These are phyloP conservation scores for Alligator mississippiensis DNA, from an alignment of 2,113 vertebrate species.

Conservation along the genomic window DNA sequence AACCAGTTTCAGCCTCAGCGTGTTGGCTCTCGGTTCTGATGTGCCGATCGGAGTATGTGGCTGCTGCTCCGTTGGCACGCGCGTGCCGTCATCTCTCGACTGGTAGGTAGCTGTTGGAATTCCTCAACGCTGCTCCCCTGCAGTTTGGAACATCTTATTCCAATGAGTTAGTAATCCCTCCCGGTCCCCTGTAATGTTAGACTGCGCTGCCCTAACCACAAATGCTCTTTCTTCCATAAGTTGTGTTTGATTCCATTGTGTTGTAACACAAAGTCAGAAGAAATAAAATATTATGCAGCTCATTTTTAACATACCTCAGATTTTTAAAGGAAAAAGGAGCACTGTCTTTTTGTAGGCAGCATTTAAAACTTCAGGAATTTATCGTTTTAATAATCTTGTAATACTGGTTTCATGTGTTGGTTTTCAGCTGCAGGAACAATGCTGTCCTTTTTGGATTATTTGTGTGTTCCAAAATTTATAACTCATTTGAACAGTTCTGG, in stretches of 20 bases:
- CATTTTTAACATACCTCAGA: constrained; percentile 67
- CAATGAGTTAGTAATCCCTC: constrained; percentile 67
- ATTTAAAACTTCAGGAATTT: constrained; percentile 25
- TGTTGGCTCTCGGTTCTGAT: too few species aligned
- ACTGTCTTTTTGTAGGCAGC: constrained; percentile 49
- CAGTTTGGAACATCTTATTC: constrained; percentile 61
- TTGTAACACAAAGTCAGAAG: constrained; percentile 64
- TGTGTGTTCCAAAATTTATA: background rate
- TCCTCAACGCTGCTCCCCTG: constrained; percentile 31
- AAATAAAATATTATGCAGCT: constrained; percentile 62
- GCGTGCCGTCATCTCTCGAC: background rate
- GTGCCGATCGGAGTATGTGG: background rate
- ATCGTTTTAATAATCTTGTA: constrained; percentile 37
- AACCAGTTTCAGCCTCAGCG: background rate
- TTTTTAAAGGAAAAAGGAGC: constrained; percentile 64
- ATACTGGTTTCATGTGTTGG: background rate
- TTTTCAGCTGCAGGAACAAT: background rate
- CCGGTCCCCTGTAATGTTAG: constrained; percentile 61
- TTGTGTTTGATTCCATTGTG: constrained; percentile 74
- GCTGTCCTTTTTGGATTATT: background rate
- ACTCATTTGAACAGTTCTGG: background rate
- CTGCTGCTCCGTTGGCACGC: background rate
- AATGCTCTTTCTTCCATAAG: constrained; percentile 79
- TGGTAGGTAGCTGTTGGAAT: background rate
- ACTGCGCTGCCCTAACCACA: constrained; percentile 74